Evolutionary conservation across 2,113 vertebrate species (phyloP).

Genomic region (Dasyornis broadbenti): DNA sequence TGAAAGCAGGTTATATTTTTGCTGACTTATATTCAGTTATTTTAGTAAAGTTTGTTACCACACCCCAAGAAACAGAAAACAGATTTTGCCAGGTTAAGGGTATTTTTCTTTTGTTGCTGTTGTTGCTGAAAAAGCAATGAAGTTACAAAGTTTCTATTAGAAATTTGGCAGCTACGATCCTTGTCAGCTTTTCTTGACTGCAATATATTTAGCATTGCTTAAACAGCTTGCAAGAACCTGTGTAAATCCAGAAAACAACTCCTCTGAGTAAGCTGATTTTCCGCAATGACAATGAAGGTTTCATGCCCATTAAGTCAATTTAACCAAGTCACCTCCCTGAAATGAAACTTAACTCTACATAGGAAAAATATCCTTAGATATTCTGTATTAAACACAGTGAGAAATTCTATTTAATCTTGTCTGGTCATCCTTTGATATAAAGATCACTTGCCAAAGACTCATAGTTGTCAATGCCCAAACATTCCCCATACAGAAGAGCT

Average conservation of each 20-base stretch:
- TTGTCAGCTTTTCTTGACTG: conserved; percentile 17
- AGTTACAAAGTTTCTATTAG: conserved; percentile 13
- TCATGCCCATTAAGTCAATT: not conserved
- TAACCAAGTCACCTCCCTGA: not conserved
- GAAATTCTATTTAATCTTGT: not conserved
- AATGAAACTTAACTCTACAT: not conserved
- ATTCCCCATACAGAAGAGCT: not conserved
- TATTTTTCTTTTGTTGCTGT: not conserved
- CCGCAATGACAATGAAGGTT: not conserved
- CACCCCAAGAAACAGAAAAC: not conserved
- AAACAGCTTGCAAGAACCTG: conserved; percentile 5
- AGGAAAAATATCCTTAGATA: not conserved
- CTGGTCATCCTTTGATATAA: not conserved
- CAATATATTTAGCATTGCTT: conserved; percentile 10
- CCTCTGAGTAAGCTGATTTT: not conserved
- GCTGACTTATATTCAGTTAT: not conserved
- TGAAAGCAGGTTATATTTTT: not conserved
- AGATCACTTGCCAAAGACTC: not conserved
- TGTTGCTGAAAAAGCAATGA: conserved; percentile 20
- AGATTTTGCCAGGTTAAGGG: not conserved
- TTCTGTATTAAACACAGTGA: not conserved
- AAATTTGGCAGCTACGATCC: not conserved
- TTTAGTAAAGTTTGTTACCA: not conserved
- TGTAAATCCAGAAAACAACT: not conserved
- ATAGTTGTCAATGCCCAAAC: not conserved